phyloP scores from a whole-genome alignment of 1,140 invertebrate species.

The Drosophila mauritiana region DNA sequence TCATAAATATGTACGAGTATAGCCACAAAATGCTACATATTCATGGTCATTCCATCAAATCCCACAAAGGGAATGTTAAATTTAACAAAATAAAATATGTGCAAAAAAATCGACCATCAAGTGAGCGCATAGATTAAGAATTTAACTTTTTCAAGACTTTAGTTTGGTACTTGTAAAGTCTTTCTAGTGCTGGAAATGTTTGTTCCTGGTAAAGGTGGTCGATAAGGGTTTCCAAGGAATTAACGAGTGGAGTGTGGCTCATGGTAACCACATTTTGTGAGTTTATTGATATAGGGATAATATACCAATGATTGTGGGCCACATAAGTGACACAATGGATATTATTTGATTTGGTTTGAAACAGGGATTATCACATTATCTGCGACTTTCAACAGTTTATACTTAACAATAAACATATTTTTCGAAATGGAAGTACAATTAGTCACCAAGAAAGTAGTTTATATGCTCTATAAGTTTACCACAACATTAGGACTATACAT shows the following conservation, averaged over 20 bases:
- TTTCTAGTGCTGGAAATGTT: background rate
- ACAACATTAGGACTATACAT: background rate
- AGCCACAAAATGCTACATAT: no score
- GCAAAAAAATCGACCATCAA: no score
- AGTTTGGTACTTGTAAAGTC: no score
- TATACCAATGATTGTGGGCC: no score
- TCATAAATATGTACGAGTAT: no score
- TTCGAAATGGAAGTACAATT: background rate
- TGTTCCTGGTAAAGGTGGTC: background rate
- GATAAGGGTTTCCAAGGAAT: slow-evolving; percentile 20
- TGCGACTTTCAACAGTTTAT: background rate
- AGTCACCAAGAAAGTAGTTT: no score
- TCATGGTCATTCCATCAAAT: no score
- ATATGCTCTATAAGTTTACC: background rate
- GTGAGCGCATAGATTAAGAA: no score
- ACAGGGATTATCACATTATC: background rate
- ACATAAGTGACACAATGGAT: background rate
- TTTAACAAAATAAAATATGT: background rate
- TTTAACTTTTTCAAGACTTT: no score
- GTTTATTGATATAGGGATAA: slow-evolving; percentile 1
- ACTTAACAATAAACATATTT: background rate
- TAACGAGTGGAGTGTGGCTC: background rate
- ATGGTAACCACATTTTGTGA: slow-evolving; percentile 4
- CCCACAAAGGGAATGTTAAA: background rate
- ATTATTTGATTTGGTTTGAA: background rate